A percentile compares a stretch with the other conserved stretches of the same genome.
Evolutionary conservation across 1,140 invertebrate genomes (phyloP).

Genomic region (Portunus trituberculatus): DNA sequence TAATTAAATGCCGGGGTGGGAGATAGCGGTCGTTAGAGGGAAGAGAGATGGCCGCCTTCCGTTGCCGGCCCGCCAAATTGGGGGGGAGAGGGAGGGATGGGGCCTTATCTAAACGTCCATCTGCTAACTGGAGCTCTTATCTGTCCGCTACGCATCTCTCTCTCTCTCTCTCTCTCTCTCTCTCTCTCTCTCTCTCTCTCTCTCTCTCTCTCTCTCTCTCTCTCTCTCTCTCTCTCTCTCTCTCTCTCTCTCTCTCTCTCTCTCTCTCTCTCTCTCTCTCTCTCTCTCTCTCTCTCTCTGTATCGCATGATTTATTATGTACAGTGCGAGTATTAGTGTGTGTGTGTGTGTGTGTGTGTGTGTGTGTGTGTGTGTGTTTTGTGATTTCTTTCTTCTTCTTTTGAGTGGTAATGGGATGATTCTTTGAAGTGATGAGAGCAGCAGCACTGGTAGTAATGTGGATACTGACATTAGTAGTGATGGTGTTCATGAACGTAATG

Average conservation of each 20-base stretch:
- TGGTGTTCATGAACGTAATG: too few species aligned
- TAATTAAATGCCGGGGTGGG: constrained; percentile 47
- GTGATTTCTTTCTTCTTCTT: not conserved
- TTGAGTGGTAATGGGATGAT: too few species aligned
- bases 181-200: not conserved
- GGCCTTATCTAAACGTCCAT: not conserved
- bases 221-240: too few species aligned
- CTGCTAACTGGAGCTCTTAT: constrained; percentile 3
- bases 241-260: too few species aligned
- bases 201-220: constrained; percentile 28
- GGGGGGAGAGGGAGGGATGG: not conserved
- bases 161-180: constrained; percentile 31
- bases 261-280: not conserved
- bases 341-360: constrained; percentile 30
- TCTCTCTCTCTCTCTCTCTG: not conserved
- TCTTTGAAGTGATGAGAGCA: too few species aligned
- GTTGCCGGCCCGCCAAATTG: not conserved
- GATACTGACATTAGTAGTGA: too few species aligned
- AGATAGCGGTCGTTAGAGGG: constrained; percentile 45
- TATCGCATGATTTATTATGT: not conserved
- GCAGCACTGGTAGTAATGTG: too few species aligned
- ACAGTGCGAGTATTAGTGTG: not conserved
- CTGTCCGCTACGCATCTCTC: constrained; percentile 2
- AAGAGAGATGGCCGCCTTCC: constrained; percentile 40
- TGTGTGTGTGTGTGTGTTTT: not conserved